Evolutionary conservation across 2,113 vertebrate species (phyloP), one percentile per base, ranked within the genome.

Genomic region (Nettapus auritus): DNA sequence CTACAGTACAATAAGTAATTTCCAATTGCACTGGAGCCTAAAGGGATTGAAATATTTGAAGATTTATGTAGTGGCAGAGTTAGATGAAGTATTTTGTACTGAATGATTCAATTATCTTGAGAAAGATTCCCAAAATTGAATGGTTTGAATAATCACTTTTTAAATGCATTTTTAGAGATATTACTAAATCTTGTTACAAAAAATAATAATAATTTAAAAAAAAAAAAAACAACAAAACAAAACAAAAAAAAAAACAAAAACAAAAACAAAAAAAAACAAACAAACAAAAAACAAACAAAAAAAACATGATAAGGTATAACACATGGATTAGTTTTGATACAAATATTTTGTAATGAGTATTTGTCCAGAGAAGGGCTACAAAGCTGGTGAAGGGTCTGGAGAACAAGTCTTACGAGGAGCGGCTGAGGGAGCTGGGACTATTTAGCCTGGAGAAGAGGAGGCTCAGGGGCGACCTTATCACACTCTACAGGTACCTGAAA

Each of bases 1-100:
- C 53, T 50, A 76, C 48, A 52, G 85, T 74, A 91, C 55, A 92
- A 46, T 77, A 95, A 95, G 88, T 91, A 92, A 96, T 96, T 97
- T 96, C 89, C 90, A 93, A 75, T 70, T 96, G 91, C 95, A 96
- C 36, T 93, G 82, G 88, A 96, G 74, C 93, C 80, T 96, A 94
- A 95, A 96, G 74, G 80, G 68, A 94, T 76, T 95, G 62, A 96
- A 97, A 92, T 90, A 94, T 94, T 96, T 94, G 48, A 48, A 96
- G 89, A 96, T 95, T 94, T 91, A 86, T 86, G n/a, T 48, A 92
- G 74, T 56, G 36, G 40, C 42, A 89, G 60, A 87, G 46, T 88
- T 83, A 93, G 88, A 96, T 79, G 42, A 90, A 94, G 67, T 94
- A 91, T 93, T 95, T 87, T 55, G 60, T 46, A 81, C 46, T 56